A percentile compares a stretch with the other conserved stretches of the same genome.
Evolutionary conservation across 1,140 invertebrate genomes (phyloP).

Genomic region (Phthorimaea operculella): DNA sequence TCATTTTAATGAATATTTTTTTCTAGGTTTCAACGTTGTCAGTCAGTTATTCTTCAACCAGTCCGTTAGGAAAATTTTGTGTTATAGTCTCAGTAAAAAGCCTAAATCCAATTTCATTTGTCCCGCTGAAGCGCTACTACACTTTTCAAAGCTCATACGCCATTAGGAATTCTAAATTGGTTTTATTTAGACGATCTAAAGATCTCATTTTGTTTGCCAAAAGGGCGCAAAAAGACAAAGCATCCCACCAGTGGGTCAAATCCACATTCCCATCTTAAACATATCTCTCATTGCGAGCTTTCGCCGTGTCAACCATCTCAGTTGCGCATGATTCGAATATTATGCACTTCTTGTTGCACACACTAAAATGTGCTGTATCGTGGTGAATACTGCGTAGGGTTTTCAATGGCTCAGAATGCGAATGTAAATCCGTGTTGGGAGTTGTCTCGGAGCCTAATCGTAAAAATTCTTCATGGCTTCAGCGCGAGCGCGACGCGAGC

Average conservation of each 20-base stretch:
- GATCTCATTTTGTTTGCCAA: too few relatives aligned
- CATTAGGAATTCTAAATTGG: too few relatives aligned
- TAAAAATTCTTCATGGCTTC: conserved; percentile 38
- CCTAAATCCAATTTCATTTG: too few relatives aligned
- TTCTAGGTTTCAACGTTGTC: too few relatives aligned
- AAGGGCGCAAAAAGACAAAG: not conserved
- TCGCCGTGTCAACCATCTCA: conserved; percentile 31
- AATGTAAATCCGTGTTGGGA: conserved; percentile 39
- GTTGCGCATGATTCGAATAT: conserved; percentile 28
- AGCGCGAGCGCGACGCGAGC: too few relatives aligned
- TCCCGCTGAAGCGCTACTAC: too few relatives aligned
- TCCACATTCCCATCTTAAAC: conserved; percentile 8
- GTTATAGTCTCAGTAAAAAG: too few relatives aligned
- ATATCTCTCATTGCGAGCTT: conserved; percentile 20
- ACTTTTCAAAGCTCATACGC: too few relatives aligned
- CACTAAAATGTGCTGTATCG: conserved; percentile 5
- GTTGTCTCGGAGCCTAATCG: conserved; percentile 43
- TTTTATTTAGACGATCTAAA: too few relatives aligned
- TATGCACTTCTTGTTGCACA: conserved; percentile 9
- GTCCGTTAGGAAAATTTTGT: too few relatives aligned
- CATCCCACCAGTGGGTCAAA: conserved; percentile 9
- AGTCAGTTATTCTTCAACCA: too few relatives aligned
- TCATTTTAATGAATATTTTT: too few relatives aligned
- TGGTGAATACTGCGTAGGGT: not conserved
- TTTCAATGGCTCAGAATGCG: conserved; percentile 12